phyloP scores from a whole-genome alignment of 2,888 invertebrate species.

The Eutolmus rufibarbis region DNA sequence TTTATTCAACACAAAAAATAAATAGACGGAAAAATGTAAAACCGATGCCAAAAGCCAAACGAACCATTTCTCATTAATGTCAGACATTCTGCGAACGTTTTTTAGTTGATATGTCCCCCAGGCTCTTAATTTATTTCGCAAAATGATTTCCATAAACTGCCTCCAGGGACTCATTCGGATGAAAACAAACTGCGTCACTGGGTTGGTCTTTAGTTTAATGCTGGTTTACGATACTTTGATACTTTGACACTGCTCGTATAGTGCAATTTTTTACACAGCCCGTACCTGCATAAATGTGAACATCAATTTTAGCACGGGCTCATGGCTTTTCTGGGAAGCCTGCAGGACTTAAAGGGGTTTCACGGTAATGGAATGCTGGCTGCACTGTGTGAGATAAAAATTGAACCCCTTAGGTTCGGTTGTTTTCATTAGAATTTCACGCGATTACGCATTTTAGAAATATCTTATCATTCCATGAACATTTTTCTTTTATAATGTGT shows the following conservation, averaged over 20 bases:
- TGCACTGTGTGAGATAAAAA: not conserved
- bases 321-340: constrained; percentile 6
- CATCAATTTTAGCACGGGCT: constrained; percentile 24
- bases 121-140: constrained; percentile 60
- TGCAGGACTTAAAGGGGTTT: constrained; percentile 22
- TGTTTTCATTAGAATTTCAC: not conserved
- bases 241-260: constrained; percentile 28
- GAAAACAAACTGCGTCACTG: constrained; percentile 45
- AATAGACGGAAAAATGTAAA: constrained; percentile 35
- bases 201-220: constrained; percentile 40
- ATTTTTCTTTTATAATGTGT: not conserved
- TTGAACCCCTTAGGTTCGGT: not conserved
- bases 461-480: not conserved
- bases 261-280: constrained; percentile 20
- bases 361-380: not conserved
- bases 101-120: constrained; percentile 51
- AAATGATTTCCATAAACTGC: constrained; percentile 57
- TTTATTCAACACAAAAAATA: constrained; percentile 35
- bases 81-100: constrained; percentile 37
- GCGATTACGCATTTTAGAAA: not conserved
- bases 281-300: constrained; percentile 17
- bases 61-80: constrained; percentile 43
- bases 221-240: constrained; percentile 36
- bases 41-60: constrained; percentile 42
- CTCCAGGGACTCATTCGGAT: constrained; percentile 42